Evolutionary conservation across 1,140 invertebrate genomes (phyloP).

Genomic region (Cataglyphis hispanica): DNA sequence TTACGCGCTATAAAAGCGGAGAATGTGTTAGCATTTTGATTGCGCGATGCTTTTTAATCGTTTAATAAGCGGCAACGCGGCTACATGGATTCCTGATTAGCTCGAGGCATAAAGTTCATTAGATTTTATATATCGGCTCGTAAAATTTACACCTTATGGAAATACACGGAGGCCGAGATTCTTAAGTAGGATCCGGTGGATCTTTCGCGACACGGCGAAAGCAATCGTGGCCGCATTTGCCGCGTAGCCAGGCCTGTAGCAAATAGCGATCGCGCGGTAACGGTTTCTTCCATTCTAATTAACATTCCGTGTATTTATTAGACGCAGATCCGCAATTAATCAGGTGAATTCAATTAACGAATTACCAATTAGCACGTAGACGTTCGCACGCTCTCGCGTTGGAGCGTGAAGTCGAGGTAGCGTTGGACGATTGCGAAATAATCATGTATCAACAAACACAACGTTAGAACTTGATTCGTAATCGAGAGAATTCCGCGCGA

Average conservation of each 20-base stretch:
- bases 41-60: conserved; percentile 9
- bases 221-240: conserved; percentile 7
- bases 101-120: conserved; percentile 34
- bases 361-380: conserved; percentile 82
- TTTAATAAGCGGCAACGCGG: too few relatives aligned
- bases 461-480: conserved; percentile 33
- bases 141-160: conserved; percentile 56
- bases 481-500: not conserved
- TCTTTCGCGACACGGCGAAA: conserved; percentile 32
- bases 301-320: conserved; percentile 83
- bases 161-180: not conserved
- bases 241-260: conserved; percentile 36
- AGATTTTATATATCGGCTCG: conserved; percentile 50
- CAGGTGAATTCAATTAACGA: conserved; percentile 83
- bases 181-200: conserved; percentile 25
- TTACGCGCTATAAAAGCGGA: not conserved
- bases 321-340: conserved; percentile 82
- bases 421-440: conserved; percentile 75
- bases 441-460: conserved; percentile 59
- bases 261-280: conserved; percentile 57
- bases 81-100: conserved; percentile 42
- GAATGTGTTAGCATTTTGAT: not conserved
- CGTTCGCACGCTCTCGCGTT: conserved; percentile 75
- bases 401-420: conserved; percentile 69
- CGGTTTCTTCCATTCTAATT: conserved; percentile 79